Conservation (phyloP, 2,797 vertebrate genomes). For the Gallinago solitaria region DNA sequence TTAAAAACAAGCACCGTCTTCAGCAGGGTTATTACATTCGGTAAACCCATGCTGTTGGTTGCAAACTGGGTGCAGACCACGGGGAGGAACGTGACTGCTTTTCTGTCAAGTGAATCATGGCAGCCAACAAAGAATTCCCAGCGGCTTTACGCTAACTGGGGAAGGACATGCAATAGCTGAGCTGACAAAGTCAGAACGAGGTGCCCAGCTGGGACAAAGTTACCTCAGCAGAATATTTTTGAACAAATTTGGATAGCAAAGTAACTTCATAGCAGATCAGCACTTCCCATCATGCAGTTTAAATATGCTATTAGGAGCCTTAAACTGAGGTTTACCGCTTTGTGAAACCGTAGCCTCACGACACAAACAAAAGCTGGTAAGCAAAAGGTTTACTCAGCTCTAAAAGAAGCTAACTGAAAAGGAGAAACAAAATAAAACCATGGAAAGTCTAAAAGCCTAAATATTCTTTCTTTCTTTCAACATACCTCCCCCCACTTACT, state of each 20-base stretch:
- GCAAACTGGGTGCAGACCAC: not conserved
- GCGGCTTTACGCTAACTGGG: not conserved
- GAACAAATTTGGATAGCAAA: slow-evolving; percentile 7
- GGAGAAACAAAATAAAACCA: not conserved
- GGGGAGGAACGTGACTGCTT: not conserved
- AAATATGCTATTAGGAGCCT: not conserved
- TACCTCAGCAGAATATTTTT: slow-evolving; percentile 34
- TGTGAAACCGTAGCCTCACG: not conserved
- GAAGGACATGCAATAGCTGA: slow-evolving; percentile 24
- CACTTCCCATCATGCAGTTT: not conserved
- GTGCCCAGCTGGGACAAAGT: slow-evolving; percentile 17
- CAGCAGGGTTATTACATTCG: not conserved
- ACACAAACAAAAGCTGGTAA: not conserved
- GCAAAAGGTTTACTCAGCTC: not conserved
- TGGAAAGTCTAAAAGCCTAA: not conserved
- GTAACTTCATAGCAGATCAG: not conserved
- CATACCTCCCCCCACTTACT: not conserved
- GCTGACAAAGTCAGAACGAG: not conserved
- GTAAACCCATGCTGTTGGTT: not conserved
- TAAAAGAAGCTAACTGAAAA: not conserved
- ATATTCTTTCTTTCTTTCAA: not conserved
- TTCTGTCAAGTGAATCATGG: not conserved
- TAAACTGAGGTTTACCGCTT: not conserved
- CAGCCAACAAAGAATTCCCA: not conserved
- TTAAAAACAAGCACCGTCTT: not conserved